These are phyloP conservation scores for Zaprionus lachaisei DNA, from an alignment of 1,140 invertebrate genomes.

Conservation along the genomic window DNA sequence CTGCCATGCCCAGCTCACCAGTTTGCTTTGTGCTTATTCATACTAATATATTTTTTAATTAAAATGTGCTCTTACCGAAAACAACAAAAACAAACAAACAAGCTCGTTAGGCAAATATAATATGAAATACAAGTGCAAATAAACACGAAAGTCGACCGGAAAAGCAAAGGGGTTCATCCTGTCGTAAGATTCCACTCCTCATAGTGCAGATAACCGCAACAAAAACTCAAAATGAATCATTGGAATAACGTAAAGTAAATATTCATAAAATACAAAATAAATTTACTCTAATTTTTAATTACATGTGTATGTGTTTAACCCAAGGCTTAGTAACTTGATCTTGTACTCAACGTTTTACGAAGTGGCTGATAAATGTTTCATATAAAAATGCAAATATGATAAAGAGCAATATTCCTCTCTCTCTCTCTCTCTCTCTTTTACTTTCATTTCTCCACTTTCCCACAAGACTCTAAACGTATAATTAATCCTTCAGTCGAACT, in stretches of 20 bases:
- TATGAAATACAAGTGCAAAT: constrained; percentile 51
- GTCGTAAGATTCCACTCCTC: background rate
- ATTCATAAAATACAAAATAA: background rate
- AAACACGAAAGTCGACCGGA: constrained; percentile 30
- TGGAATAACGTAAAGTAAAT: background rate
- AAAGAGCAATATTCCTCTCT: too few relatives aligned
- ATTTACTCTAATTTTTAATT: background rate
- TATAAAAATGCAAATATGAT: too few relatives aligned
- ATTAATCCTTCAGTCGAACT: constrained; percentile 17
- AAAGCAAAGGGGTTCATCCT: constrained; percentile 21
- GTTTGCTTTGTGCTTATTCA: constrained; percentile 57
- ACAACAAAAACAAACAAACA: constrained; percentile 42
- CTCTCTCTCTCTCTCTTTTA: too few relatives aligned
- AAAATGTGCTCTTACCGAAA: constrained; percentile 59
- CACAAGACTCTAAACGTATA: background rate
- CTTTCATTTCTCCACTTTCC: background rate
- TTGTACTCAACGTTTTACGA: too few relatives aligned
- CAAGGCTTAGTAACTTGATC: too few relatives aligned
- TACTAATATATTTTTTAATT: constrained; percentile 74
- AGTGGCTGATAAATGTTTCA: too few relatives aligned
- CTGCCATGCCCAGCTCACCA: constrained; percentile 33
- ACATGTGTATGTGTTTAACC: background rate
- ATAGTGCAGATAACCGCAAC: background rate
- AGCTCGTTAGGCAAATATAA: constrained; percentile 39
- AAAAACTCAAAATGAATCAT: constrained; percentile 7